These are phyloP conservation scores for Ceyx melanurus DNA, from an alignment of 2,113 vertebrate genomes.

Conservation along the genomic window DNA sequence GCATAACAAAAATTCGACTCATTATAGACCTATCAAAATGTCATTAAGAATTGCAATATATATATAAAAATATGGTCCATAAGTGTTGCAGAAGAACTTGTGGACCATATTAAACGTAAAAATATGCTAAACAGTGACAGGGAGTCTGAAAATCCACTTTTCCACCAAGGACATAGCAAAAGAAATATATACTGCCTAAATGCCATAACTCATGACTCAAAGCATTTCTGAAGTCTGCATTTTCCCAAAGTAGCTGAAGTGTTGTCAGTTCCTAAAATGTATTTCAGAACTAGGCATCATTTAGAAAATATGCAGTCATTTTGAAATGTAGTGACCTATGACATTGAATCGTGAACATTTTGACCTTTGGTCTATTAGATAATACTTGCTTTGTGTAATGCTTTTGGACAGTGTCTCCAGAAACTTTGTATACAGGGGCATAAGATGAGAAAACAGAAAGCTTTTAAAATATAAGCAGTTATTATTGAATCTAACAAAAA, in stretches of 20 bases:
- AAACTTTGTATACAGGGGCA: neutral
- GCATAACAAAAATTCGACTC: neutral
- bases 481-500: neutral
- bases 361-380: constrained; percentile 61
- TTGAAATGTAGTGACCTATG: constrained; percentile 37
- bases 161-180: neutral
- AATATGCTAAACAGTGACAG: neutral
- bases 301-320: constrained; percentile 65
- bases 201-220: constrained; percentile 7
- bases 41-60: constrained; percentile 10
- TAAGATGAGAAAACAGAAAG: neutral
- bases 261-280: constrained; percentile 51
- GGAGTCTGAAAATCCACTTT: constrained; percentile 21
- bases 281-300: constrained; percentile 53
- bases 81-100: neutral
- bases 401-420: constrained; percentile 18
- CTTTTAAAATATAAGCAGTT: neutral
- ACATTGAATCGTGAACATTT: constrained; percentile 64
- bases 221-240: constrained; percentile 13
- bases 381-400: constrained; percentile 61
- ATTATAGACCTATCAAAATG: constrained; percentile 24
- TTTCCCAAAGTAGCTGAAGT: neutral
- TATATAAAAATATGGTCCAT: neutral
- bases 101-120: constrained; percentile 41
- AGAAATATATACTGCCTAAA: constrained; percentile 8